Evolutionary conservation across 2,888 invertebrate genomes (phyloP), one percentile per base, ranked within the genome.

Genomic region (Trichopoda pennipes): DNA sequence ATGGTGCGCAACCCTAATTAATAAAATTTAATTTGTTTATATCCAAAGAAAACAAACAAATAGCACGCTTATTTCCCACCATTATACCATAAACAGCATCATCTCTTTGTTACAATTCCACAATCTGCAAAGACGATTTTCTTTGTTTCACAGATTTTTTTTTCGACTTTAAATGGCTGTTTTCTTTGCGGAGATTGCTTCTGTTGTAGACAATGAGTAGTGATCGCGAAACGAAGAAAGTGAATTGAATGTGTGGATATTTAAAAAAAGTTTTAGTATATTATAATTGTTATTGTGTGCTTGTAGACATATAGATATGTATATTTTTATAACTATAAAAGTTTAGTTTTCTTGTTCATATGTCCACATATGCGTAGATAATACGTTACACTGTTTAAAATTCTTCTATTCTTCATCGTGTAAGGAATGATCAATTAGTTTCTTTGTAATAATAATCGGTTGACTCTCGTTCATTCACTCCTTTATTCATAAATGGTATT

Each of bases 81-180:
- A 82, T 82, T 82, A 64, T 79, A 68, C 44, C 70, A 75, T 79
- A 68, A 76, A 66, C 82, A 82, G 66, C 82, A 75, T 60, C 82
- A 76, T 79, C 56, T 82, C 75, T 75, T 79, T 79, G 75, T 76
- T 81, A 44, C 44, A 61, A 69, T 77, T 58, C 35, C 51, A 77
- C 44, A 72, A 66, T 68, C 44, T 63, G 64, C 72, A 81, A 60
- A 49, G 12, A 70, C 66, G 74, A 79, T 79, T 79, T 75, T 82
- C 82, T 82, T 82, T 82, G 82, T 82, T 82, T 60, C 49, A 56
- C 55, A 68, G 74, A 70, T 70, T 53, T 53, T 77, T 64, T 72
- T 32, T 17, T 28, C 47, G 19, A 35, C 47, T 55, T 6, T 61
- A 53, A 58, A 35, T 56, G 47, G 19, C 16, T 78, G 19, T 61